A percentile compares a stretch with the other conserved stretches of the same genome.
Evolutionary conservation across 2,113 vertebrate species (phyloP).

Genomic region (Phaetusa simplex): DNA sequence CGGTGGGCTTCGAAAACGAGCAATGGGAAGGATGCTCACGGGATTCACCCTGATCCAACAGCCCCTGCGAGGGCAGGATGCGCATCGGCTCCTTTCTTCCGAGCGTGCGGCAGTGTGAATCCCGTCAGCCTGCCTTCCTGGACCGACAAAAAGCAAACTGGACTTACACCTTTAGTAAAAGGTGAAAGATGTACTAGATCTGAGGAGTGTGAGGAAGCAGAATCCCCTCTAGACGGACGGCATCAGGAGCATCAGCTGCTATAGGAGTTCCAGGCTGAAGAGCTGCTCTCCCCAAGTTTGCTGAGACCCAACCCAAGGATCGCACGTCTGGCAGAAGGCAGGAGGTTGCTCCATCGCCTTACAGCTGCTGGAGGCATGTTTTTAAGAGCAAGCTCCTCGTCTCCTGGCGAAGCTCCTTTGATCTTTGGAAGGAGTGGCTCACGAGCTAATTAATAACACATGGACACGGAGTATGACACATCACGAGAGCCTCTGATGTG

Average conservation of each 20-base stretch:
- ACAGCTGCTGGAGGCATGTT: constrained; percentile 17
- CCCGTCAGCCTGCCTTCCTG: fast-evolving
- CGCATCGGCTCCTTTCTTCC: not conserved
- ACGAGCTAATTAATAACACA: not conserved
- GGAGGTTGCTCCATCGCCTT: not conserved
- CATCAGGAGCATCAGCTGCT: not conserved
- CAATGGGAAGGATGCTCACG: not conserved
- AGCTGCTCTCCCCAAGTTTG: fast-evolving
- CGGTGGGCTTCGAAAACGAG: not conserved
- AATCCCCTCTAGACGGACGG: not conserved
- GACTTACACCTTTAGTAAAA: not conserved
- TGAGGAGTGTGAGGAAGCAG: not conserved
- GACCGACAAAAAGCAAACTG: fast-evolving
- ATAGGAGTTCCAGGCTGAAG: fast-evolving
- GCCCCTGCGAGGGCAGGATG: fast-evolving
- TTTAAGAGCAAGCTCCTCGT: not conserved
- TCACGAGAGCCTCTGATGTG: not conserved
- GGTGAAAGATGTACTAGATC: not conserved
- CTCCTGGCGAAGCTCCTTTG: not conserved
- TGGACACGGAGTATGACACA: not conserved
- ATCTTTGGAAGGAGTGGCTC: not conserved
- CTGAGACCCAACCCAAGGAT: not conserved
- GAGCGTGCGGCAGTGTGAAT: fast-evolving
- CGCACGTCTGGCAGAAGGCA: not conserved
- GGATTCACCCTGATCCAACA: not conserved